Conservation (phyloP, 2,888 invertebrate species). For the Lasioglossum figueresi region DNA sequence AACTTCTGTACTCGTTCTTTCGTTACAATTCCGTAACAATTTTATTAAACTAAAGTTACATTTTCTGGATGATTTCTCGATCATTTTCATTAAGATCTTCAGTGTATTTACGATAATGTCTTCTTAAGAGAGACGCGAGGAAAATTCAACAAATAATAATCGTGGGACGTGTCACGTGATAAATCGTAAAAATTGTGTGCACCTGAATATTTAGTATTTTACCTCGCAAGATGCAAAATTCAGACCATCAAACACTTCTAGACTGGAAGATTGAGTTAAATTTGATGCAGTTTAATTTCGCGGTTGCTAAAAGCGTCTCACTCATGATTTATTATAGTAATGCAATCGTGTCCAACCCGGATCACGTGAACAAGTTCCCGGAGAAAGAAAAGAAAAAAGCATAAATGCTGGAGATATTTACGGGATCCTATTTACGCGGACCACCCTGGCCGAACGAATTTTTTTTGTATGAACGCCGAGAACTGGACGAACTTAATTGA, state of each 20-base stretch:
- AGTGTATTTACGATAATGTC: neutral
- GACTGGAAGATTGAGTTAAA: neutral
- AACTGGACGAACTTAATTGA: neutral
- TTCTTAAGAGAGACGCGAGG: neutral
- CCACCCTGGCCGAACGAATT: neutral
- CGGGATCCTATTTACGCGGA: neutral
- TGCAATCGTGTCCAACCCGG: constrained; percentile 1
- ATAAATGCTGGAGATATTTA: neutral
- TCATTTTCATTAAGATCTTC: neutral
- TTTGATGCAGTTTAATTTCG: neutral
- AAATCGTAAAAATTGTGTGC: neutral
- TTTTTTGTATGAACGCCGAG: neutral
- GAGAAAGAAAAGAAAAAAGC: neutral
- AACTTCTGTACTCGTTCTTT: neutral
- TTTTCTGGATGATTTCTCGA: neutral
- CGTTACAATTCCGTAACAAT: no score
- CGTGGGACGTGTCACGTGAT: neutral
- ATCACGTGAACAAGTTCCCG: neutral
- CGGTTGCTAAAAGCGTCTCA: neutral
- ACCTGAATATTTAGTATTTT: neutral
- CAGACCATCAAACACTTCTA: neutral
- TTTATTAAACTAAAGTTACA: neutral
- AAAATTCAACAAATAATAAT: neutral
- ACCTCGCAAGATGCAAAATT: neutral
- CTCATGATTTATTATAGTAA: constrained; percentile 1